These are phyloP conservation scores for Cremastinae sp. DNA, from an alignment of 2,888 invertebrate genomes.

Conservation along the genomic window DNA sequence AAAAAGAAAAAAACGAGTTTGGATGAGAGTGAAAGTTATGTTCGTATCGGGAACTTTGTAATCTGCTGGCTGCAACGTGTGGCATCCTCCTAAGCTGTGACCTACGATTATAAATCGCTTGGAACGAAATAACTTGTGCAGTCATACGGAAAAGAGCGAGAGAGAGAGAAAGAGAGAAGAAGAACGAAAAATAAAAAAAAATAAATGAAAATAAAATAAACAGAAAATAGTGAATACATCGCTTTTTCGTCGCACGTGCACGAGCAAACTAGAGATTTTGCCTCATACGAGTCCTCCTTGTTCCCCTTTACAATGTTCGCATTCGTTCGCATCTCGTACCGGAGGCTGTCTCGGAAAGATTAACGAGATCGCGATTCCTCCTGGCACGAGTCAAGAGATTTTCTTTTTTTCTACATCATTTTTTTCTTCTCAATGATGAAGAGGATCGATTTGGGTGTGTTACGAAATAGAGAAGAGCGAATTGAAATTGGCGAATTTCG, in stretches of 20 bases:
- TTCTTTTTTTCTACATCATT: no score
- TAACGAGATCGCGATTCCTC: slow-evolving; percentile 40
- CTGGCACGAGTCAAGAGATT: slow-evolving; percentile 33
- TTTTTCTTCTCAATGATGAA: no score
- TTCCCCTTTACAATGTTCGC: not conserved
- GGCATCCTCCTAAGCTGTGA: slow-evolving; percentile 55
- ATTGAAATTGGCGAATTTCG: no score
- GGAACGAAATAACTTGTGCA: slow-evolving; percentile 7
- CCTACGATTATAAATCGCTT: slow-evolving; percentile 64
- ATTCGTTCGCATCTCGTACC: not conserved
- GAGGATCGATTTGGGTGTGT: no score
- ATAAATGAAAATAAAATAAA: no score
- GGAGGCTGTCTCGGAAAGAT: slow-evolving; percentile 46
- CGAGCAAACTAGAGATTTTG: slow-evolving; percentile 22
- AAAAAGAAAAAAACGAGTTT: slow-evolving; percentile 62
- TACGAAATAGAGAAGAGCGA: no score
- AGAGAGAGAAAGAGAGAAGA: not conserved
- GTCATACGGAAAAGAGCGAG: not conserved
- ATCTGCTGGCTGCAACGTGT: slow-evolving; percentile 41
- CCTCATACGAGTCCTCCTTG: slow-evolving; percentile 29
- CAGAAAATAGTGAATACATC: no score
- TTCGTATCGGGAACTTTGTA: slow-evolving; percentile 59
- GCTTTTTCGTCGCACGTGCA: no score
- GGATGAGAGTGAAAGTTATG: slow-evolving; percentile 69
- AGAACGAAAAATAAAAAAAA: no score